phyloP scores from a whole-genome alignment of 2,113 vertebrate species.

The Oenanthe oenanthe region DNA sequence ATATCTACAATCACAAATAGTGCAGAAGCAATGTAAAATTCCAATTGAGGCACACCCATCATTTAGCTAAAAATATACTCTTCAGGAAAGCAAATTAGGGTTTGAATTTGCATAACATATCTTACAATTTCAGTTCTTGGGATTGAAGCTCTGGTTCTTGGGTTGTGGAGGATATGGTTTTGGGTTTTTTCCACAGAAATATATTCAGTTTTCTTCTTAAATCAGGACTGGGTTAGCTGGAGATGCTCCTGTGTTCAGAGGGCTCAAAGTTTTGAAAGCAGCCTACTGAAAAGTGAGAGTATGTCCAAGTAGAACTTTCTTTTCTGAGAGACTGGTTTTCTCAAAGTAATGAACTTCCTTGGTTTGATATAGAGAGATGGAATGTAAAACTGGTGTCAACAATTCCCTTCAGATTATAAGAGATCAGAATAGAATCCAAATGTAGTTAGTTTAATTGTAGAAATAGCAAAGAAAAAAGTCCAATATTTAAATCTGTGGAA shows the following conservation, averaged over 20 bases:
- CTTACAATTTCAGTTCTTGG: background rate
- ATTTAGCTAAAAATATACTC: background rate
- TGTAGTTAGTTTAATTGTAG: background rate
- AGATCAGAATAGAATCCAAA: background rate
- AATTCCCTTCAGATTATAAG: background rate
- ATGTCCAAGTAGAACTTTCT: background rate
- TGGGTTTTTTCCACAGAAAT: background rate
- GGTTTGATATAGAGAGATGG: background rate
- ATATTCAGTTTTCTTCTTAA: background rate
- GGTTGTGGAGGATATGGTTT: background rate
- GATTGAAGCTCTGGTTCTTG: background rate
- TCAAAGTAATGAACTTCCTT: background rate
- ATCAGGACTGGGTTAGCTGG: background rate
- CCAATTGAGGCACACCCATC: background rate
- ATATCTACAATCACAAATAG: background rate
- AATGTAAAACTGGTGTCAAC: background rate
- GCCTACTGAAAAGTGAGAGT: background rate
- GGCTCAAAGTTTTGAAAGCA: background rate
- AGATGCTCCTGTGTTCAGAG: background rate
- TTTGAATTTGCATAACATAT: background rate
- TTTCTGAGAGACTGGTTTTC: background rate
- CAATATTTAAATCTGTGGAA: background rate
- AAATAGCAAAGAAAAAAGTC: background rate
- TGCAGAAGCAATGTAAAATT: background rate
- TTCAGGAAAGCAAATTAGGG: background rate